These are phyloP conservation scores for Leptopilina myrica DNA, from an alignment of 2,888 invertebrate species.

Conservation along the genomic window DNA sequence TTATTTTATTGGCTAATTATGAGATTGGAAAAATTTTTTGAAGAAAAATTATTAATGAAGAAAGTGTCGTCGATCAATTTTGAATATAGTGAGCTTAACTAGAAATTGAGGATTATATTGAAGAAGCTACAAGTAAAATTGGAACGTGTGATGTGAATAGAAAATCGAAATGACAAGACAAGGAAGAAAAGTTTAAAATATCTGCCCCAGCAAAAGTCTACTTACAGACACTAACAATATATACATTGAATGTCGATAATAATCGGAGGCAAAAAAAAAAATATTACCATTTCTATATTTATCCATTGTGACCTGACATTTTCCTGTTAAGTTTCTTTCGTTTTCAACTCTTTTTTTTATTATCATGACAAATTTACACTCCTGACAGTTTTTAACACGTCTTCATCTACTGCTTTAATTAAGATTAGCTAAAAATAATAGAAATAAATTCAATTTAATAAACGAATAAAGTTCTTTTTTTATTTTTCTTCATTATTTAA, in stretches of 20 bases:
- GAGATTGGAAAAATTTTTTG: no score
- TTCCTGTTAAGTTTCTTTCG: not conserved
- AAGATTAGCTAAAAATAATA: no score
- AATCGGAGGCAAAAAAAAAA: not conserved
- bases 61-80: constrained; percentile 2
- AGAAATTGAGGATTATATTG: not conserved
- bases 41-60: not conserved
- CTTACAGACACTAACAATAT: not conserved
- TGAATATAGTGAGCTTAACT: not conserved
- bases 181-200: constrained; percentile 14
- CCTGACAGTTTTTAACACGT: no score
- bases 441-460: no score
- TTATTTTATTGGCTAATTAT: no score
- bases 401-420: no score
- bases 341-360: not conserved
- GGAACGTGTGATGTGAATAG: constrained; percentile 26
- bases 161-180: constrained; percentile 9
- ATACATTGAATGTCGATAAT: not conserved
- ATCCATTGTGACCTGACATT: constrained; percentile 1
- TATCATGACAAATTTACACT: not conserved
- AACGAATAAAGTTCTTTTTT: no score
- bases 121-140: not conserved
- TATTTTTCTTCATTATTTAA: no score
- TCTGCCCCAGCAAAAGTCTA: not conserved
- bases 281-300: constrained; percentile 14